Percentiles rank a stretch among this genome's conserved stretches.
Conservation (phyloP, 2,888 invertebrate species). For the Hedya salicella region DNA sequence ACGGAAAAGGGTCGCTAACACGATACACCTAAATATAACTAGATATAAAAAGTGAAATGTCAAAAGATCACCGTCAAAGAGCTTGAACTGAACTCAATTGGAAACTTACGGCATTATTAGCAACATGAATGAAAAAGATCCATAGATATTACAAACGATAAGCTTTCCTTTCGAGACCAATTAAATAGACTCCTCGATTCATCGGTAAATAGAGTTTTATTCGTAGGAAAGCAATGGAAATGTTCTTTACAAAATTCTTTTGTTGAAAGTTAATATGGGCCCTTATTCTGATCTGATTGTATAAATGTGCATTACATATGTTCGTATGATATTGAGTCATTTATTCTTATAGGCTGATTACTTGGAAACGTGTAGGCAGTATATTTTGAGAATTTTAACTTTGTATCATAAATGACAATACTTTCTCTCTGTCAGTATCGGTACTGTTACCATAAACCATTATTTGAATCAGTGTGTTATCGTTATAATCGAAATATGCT, state of each 20-base stretch:
- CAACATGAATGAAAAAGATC: constrained; percentile 36
- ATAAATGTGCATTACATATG: not conserved
- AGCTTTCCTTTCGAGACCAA: constrained; percentile 39
- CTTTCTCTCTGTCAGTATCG: no score
- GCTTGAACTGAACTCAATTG: constrained; percentile 14
- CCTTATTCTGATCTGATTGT: constrained; percentile 30
- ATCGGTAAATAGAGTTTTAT: constrained; percentile 40
- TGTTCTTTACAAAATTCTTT: constrained; percentile 25
- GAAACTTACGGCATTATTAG: constrained; percentile 24
- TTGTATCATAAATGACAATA: no score
- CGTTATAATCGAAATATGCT: no score
- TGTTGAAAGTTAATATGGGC: constrained; percentile 27
- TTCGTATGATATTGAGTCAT: constrained; percentile 5
- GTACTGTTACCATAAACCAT: no score
- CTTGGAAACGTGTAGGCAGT: not conserved
- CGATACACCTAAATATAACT: no score
- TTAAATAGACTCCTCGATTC: constrained; percentile 39
- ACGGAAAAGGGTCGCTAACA: no score
- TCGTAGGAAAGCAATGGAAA: constrained; percentile 39
- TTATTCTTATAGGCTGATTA: not conserved
- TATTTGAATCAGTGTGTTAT: no score
- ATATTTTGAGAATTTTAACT: not conserved
- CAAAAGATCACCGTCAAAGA: not conserved
- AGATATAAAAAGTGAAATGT: not conserved
- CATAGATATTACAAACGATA: constrained; percentile 35